Evolutionary conservation across 2,888 invertebrate genomes (phyloP), one percentile per base, ranked within the genome.

Genomic region (Leptinotarsa peninsularis): DNA sequence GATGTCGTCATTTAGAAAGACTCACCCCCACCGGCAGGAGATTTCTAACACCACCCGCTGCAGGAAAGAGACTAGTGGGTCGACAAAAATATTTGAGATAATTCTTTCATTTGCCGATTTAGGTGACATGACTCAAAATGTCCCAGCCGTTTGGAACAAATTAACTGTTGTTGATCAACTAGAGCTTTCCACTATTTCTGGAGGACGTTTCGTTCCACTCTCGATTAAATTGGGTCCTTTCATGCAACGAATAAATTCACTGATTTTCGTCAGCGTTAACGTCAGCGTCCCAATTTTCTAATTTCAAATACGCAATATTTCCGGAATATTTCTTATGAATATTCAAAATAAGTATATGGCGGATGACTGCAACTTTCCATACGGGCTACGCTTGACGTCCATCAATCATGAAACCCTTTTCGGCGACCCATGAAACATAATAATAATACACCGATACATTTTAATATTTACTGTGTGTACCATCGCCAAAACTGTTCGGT

Each of bases 291-390:
- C n/a, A 63, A 63, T 63, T 63, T 33, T 63, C 63, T 33, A 63
- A 63, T 63, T 63, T 63, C 63, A 33, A 63, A 27, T n/a, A 33
- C 17, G 63, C 63, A 63, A 63, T 63, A 63, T 63, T 63, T 63
- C 63, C 63, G 27, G 63, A 63, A 63, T 63, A 63, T 63, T 63
- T 33, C 63, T 63, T 33, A 63, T 63, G 18, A 63, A 63, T 63
- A 63, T 63, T 63, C 63, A 63, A 33, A 33, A 63, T 63, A 7
- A 63, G 63, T 63, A 23, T 58, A 58, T 52, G 15, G 58, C 3
- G 21, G 14, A 21, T 23, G 63, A 63, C 5, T 63, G 63, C 27
- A 63, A 63, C 33, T 63, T 63, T 33, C 63, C 63, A 63, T n/a
- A 63, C 13, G 43, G 43, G 17, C 33, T 43, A n/a, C 17, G 33